phyloP scores from a whole-genome alignment of 2,888 invertebrate genomes.

The Tineola bisselliella region DNA sequence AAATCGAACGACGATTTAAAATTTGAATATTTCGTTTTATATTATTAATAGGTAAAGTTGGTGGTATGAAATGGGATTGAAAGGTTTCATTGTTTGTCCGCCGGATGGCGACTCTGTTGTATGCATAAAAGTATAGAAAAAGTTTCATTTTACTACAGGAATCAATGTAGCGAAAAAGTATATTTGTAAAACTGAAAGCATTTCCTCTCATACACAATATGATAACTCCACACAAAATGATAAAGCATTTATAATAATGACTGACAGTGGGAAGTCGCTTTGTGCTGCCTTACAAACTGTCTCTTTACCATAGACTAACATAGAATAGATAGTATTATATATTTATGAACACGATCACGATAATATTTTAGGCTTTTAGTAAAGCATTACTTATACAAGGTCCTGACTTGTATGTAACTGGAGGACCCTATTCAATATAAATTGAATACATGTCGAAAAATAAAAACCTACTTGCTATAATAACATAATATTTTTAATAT shows the following conservation, averaged over 20 bases:
- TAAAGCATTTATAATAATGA: conserved; percentile 20
- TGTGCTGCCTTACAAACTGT: conserved; percentile 16
- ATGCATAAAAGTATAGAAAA: neutral
- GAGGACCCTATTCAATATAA: too few relatives aligned
- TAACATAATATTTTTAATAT: too few relatives aligned
- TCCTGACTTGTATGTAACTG: too few relatives aligned
- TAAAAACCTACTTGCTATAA: too few relatives aligned
- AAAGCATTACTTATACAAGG: too few relatives aligned
- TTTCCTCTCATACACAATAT: neutral
- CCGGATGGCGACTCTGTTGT: conserved; percentile 6
- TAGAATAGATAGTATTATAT: neutral
- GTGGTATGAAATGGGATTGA: neutral
- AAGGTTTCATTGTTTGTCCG: conserved; percentile 3
- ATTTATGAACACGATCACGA: neutral
- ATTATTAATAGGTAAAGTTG: neutral
- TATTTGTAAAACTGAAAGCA: neutral
- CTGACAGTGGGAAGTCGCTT: conserved; percentile 26
- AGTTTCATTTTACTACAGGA: neutral
- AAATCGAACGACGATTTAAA: neutral
- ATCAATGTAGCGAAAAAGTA: neutral
- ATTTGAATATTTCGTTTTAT: neutral
- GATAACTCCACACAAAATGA: neutral
- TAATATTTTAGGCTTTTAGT: too few relatives aligned
- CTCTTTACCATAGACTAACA: neutral
- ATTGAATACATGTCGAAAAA: too few relatives aligned